phyloP scores from a whole-genome alignment of 2,797 vertebrate genomes.

The Chlorospingus semifuscus region DNA sequence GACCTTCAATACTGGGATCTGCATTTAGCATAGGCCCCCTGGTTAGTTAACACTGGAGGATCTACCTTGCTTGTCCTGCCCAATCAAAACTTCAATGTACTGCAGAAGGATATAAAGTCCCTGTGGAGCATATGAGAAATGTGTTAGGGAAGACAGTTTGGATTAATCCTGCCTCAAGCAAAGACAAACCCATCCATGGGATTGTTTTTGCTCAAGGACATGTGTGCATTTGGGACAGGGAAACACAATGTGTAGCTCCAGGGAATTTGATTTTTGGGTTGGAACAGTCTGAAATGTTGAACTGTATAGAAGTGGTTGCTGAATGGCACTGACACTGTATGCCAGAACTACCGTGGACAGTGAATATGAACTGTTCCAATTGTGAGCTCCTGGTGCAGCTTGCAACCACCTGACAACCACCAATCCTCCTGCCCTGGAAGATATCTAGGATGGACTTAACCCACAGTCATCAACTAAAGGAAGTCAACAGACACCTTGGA shows the following conservation, averaged over 20 bases:
- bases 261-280: not conserved
- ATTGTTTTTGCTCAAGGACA: not conserved
- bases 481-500: not conserved
- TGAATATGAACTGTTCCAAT: not conserved
- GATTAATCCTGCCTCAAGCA: not conserved
- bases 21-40: not conserved
- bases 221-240: not conserved
- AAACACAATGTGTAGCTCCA: not conserved
- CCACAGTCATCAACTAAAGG: not conserved
- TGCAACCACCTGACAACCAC: not conserved
- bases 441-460: not conserved
- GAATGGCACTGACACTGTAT: not conserved
- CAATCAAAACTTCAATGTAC: not conserved
- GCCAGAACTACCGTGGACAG: not conserved
- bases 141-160: not conserved
- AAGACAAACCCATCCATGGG: not conserved
- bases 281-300: not conserved
- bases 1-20: not conserved
- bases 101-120: not conserved
- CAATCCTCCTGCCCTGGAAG: not conserved
- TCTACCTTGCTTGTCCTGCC: not conserved
- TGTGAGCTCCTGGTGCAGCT: not conserved
- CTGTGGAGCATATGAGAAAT: not conserved
- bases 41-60: not conserved
- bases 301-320: not conserved